Evolutionary conservation across 2,888 invertebrate genomes (phyloP).

Genomic region (Xylota sylvarum): DNA sequence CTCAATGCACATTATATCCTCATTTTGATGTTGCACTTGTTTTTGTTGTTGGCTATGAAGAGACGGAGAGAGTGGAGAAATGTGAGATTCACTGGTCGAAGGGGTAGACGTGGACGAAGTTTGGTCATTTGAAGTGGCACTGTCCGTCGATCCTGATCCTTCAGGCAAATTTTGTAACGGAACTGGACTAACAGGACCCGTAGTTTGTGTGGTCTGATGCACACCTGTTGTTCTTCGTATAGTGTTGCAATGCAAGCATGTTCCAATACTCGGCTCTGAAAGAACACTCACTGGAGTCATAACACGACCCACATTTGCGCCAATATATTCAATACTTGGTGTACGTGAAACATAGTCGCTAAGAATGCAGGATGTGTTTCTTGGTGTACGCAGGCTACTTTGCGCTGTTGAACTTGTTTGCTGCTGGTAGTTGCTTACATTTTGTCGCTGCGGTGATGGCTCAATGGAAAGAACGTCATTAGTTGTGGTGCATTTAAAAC

Average conservation of each 20-base stretch:
- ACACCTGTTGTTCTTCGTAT: slow-evolving; percentile 84
- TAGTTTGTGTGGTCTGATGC: slow-evolving; percentile 85
- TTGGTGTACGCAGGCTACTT: slow-evolving; percentile 29
- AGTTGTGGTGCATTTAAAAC: slow-evolving; percentile 47
- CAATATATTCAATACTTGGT: slow-evolving; percentile 80
- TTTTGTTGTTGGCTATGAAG: slow-evolving; percentile 73
- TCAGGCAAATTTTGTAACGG: slow-evolving; percentile 80
- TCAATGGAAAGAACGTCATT: slow-evolving; percentile 64
- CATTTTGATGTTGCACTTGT: slow-evolving; percentile 57
- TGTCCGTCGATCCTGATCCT: slow-evolving; percentile 42
- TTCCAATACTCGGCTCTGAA: slow-evolving; percentile 79
- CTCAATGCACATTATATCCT: slow-evolving; percentile 52
- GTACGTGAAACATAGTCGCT: slow-evolving; percentile 79
- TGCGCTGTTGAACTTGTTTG: slow-evolving; percentile 50
- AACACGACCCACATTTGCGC: slow-evolving; percentile 78
- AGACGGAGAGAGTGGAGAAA: slow-evolving; percentile 78
- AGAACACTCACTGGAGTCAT: slow-evolving; percentile 79
- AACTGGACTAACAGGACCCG: slow-evolving; percentile 84
- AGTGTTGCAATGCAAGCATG: slow-evolving; percentile 84
- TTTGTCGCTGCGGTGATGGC: slow-evolving; percentile 68
- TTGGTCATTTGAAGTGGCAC: slow-evolving; percentile 62
- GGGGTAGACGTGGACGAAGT: slow-evolving; percentile 77
- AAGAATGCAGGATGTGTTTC: slow-evolving; percentile 65
- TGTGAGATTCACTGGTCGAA: slow-evolving; percentile 79
- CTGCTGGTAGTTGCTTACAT: slow-evolving; percentile 39